phyloP scores from a whole-genome alignment of 2,888 invertebrate genomes.

The Leptinotarsa rubiginosa region DNA sequence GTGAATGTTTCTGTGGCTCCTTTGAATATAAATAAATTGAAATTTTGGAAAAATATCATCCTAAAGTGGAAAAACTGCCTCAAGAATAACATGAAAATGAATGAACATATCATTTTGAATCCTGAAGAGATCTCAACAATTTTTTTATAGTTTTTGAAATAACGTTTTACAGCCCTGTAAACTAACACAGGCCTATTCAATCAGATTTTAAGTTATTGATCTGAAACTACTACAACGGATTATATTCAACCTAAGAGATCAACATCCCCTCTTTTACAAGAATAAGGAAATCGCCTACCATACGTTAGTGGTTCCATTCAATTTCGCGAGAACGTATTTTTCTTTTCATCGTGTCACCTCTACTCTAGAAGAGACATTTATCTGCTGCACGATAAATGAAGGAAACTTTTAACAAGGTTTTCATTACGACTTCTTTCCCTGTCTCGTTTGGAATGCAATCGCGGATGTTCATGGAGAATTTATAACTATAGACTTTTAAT shows the following conservation, averaged over 20 bases:
- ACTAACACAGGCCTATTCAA: too few species aligned
- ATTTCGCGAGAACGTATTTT: slow-evolving; percentile 59
- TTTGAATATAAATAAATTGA: too few species aligned
- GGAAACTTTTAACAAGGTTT: slow-evolving; percentile 64
- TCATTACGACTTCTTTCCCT: slow-evolving; percentile 59
- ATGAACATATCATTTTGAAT: too few species aligned
- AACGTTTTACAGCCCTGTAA: too few species aligned
- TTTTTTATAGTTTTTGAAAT: too few species aligned
- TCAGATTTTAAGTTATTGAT: too few species aligned
- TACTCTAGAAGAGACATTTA: slow-evolving; percentile 61
- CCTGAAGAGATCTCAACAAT: too few species aligned
- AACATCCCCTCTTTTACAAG: background rate
- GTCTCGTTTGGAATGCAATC: slow-evolving; percentile 55
- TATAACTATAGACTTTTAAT: slow-evolving; percentile 41
- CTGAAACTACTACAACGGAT: too few species aligned
- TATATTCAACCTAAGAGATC: background rate
- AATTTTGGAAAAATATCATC: too few species aligned
- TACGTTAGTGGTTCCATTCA: slow-evolving; percentile 60
- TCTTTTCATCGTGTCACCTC: slow-evolving; percentile 57
- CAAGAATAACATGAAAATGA: too few species aligned
- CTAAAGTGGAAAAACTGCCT: too few species aligned
- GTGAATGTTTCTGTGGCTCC: too few species aligned
- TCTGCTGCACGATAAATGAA: slow-evolving; percentile 60
- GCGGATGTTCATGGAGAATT: slow-evolving; percentile 53
- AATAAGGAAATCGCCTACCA: slow-evolving; percentile 39